These are phyloP conservation scores for Xylophagus ater DNA, from an alignment of 2,888 invertebrate species.

Conservation along the genomic window DNA sequence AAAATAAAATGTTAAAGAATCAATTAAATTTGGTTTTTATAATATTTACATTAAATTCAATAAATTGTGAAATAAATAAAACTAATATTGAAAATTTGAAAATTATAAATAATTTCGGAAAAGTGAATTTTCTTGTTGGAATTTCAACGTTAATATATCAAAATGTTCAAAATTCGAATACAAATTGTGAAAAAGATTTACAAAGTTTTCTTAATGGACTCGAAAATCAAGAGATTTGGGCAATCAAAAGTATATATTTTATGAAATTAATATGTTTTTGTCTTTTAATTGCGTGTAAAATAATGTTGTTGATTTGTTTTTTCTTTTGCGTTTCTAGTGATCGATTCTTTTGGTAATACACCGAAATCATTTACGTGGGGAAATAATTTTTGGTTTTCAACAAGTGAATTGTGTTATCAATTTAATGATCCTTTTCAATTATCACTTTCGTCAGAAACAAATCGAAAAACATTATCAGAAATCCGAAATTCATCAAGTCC, in stretches of 20 bases:
- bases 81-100: background rate
- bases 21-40: no score
- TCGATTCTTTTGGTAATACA: conserved; percentile 26
- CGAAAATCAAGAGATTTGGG: conserved; percentile 23
- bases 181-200: conserved; percentile 25
- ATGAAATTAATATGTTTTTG: background rate
- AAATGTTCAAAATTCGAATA: conserved; percentile 19
- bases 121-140: conserved; percentile 27
- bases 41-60: no score
- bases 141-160: conserved; percentile 19
- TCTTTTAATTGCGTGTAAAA: background rate
- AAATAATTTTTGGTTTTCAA: conserved; percentile 27
- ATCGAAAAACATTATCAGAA: conserved; percentile 7
- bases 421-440: conserved; percentile 25
- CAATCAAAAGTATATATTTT: conserved; percentile 24
- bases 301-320: background rate
- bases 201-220: conserved; percentile 22
- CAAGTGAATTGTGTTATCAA: conserved; percentile 25
- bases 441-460: conserved; percentile 20
- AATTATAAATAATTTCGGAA: conserved; percentile 6
- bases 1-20: no score
- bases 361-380: conserved; percentile 27
- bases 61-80: no score
- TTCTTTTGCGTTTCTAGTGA: conserved; percentile 19
- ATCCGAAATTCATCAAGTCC: conserved; percentile 26